Conservation (phyloP, 2,113 vertebrate genomes). For the Glaucidium brasilianum region DNA sequence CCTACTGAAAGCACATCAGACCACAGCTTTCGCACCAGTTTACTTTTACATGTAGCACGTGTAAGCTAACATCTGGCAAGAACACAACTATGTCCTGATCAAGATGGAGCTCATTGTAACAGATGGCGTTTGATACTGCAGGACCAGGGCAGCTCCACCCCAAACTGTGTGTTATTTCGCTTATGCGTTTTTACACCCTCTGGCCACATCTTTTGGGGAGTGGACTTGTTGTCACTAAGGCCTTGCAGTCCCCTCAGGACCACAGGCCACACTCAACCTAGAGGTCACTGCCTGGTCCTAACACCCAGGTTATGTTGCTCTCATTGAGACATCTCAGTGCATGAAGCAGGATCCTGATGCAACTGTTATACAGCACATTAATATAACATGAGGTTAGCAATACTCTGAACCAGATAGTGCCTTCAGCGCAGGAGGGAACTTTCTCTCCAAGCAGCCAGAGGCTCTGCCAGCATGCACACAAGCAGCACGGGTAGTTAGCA, state of each 20-base stretch:
- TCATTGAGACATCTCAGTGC: accelerated
- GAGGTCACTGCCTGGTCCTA: neutral
- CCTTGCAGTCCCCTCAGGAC: neutral
- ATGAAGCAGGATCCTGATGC: neutral
- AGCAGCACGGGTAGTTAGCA: neutral
- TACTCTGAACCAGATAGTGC: neutral
- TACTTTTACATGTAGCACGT: slow-evolving; percentile 34
- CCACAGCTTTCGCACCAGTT: slow-evolving; percentile 39
- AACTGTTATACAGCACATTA: neutral
- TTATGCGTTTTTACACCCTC: neutral
- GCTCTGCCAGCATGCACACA: neutral
- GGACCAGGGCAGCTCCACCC: neutral
- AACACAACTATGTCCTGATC: slow-evolving; percentile 11
- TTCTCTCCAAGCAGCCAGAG: neutral
- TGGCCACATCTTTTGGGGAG: neutral
- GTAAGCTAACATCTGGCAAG: slow-evolving; percentile 45
- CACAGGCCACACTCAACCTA: neutral
- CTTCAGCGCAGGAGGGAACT: neutral
- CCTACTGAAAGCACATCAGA: slow-evolving; percentile 50
- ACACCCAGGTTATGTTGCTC: neutral
- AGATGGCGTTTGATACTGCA: slow-evolving; percentile 9
- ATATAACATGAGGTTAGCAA: neutral
- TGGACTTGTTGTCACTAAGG: neutral
- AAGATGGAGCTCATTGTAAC: neutral
- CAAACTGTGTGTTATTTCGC: neutral